phyloP scores from a whole-genome alignment of 1,140 invertebrate genomes.

The Capitella teleta region DNA sequence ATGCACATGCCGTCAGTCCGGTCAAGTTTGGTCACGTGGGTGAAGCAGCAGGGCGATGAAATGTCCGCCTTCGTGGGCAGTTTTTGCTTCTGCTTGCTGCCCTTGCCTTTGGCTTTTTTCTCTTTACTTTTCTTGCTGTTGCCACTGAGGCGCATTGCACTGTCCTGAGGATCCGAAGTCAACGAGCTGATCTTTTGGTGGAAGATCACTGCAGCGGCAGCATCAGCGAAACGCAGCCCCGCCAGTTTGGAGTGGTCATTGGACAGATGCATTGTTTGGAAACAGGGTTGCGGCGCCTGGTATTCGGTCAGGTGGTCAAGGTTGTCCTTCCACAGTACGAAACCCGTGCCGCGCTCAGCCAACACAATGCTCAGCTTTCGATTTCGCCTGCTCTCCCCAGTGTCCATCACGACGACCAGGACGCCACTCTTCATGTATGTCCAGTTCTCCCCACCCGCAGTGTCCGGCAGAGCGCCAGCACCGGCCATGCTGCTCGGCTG shows the following conservation, averaged over 20 bases:
- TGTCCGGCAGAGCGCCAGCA: not conserved
- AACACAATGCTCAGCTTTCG: slow-evolving; percentile 62
- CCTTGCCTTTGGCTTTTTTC: slow-evolving; percentile 31
- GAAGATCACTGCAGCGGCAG: slow-evolving; percentile 60
- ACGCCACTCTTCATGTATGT: slow-evolving; percentile 66
- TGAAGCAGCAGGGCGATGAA: slow-evolving; percentile 74
- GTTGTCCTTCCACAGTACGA: slow-evolving; percentile 73
- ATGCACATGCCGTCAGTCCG: slow-evolving; percentile 45
- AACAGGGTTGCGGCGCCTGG: slow-evolving; percentile 51
- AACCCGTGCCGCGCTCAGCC: slow-evolving; percentile 71
- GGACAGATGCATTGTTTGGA: slow-evolving; percentile 73
- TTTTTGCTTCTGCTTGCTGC: slow-evolving; percentile 27
- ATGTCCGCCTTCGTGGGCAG: slow-evolving; percentile 70
- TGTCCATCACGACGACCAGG: slow-evolving; percentile 66
- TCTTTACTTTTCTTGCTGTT: slow-evolving; percentile 46
- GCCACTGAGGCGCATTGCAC: slow-evolving; percentile 53
- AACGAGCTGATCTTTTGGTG: slow-evolving; percentile 54
- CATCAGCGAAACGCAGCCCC: slow-evolving; percentile 66
- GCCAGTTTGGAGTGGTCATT: slow-evolving; percentile 50
- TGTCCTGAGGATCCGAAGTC: slow-evolving; percentile 67
- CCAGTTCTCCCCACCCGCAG: slow-evolving; percentile 48
- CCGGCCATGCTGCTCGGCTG: not conserved
- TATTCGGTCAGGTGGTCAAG: slow-evolving; percentile 55
- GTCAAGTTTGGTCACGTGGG: slow-evolving; percentile 71
- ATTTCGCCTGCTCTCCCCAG: slow-evolving; percentile 54